Conservation (phyloP, 1,140 invertebrate species). For the Trachymyrmex cornetzi region DNA sequence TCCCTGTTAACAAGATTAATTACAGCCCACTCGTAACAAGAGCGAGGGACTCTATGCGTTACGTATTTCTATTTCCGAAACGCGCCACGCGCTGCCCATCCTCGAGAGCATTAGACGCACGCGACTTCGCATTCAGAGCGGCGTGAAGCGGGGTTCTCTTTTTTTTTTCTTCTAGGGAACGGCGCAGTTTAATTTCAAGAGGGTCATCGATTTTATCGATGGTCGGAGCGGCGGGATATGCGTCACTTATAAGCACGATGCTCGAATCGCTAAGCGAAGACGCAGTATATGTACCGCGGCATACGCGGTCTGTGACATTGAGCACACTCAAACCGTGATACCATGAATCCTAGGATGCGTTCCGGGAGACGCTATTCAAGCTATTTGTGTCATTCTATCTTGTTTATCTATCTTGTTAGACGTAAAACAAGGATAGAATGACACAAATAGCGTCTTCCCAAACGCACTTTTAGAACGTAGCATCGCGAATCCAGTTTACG, state of each 20-base stretch:
- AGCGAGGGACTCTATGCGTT: conserved; percentile 30
- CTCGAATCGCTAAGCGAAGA: background rate
- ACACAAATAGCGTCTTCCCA: too few relatives aligned
- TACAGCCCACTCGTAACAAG: conserved; percentile 61
- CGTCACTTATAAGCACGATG: background rate
- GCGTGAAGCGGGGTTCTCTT: background rate
- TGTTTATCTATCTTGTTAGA: too few relatives aligned
- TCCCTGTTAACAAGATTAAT: conserved; percentile 70
- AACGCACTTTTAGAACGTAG: too few relatives aligned
- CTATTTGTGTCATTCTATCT: too few relatives aligned
- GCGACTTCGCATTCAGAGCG: conserved; percentile 1
- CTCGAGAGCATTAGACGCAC: conserved; percentile 66
- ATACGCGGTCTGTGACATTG: background rate
- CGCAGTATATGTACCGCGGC: background rate
- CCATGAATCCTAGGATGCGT: background rate
- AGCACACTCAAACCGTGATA: background rate
- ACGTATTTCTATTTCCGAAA: conserved; percentile 71
- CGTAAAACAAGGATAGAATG: too few relatives aligned
- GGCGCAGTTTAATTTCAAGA: conserved; percentile 48
- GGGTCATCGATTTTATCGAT: conserved; percentile 28
- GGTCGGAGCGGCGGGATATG: conserved; percentile 7
- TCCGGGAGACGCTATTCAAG: too few relatives aligned
- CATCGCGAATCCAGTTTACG: background rate
- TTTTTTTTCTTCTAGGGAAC: background rate
- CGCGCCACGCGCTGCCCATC: conserved; percentile 58